Evolutionary conservation across 2,113 vertebrate species (phyloP).

Genomic region (Pteropus alecto): DNA sequence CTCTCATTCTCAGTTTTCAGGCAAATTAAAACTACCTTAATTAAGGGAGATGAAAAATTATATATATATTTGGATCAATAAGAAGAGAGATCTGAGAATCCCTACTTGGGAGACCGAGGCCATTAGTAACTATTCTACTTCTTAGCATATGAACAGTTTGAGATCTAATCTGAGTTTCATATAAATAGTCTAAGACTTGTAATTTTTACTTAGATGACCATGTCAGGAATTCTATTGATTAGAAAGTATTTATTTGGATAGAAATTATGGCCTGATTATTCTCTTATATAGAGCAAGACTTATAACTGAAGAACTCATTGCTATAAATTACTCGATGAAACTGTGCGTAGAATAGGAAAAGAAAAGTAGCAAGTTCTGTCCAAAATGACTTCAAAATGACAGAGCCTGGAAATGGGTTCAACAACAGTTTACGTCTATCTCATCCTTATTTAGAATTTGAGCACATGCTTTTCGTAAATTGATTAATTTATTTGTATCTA

Average conservation of each 20-base stretch:
- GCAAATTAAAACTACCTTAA: neutral
- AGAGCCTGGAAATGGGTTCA: neutral
- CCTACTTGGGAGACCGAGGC: neutral
- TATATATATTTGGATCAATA: neutral
- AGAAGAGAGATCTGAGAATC: neutral
- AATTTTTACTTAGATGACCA: neutral
- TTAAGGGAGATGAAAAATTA: neutral
- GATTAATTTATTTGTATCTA: neutral
- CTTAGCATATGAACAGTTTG: neutral
- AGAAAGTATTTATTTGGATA: neutral
- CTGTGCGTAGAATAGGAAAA: too few species aligned
- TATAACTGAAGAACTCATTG: neutral
- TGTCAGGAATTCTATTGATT: neutral
- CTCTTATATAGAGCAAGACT: neutral
- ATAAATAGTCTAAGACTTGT: neutral
- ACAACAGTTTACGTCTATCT: neutral
- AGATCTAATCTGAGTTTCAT: neutral
- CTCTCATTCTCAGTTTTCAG: neutral
- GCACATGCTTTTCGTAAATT: neutral
- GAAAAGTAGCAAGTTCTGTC: neutral
- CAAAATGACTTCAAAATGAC: neutral
- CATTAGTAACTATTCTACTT: neutral
- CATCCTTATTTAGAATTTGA: neutral
- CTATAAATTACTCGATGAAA: neutral
- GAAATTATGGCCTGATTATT: neutral